A percentile compares a stretch with the other conserved stretches of the same genome.
Evolutionary conservation across 1,140 invertebrate species (phyloP).

Genomic region (Apocrypta bakeri): DNA sequence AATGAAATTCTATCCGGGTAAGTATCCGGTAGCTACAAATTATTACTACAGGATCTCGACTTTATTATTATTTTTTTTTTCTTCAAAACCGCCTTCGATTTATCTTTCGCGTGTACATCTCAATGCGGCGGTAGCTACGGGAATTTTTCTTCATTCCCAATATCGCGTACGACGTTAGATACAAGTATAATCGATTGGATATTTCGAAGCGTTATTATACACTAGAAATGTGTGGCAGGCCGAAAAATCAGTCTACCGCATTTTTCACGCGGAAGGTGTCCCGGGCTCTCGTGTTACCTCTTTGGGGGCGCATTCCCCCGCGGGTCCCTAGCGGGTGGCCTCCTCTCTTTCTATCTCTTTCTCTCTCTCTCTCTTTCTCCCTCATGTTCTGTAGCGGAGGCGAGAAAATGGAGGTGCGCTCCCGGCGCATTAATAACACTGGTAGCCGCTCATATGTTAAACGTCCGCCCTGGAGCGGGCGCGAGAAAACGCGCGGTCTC

Average conservation of each 20-base stretch:
- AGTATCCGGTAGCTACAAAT: too few species aligned
- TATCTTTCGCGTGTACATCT: too few species aligned
- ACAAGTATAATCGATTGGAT: neutral
- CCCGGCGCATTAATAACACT: slow-evolving; percentile 73
- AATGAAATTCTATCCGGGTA: too few species aligned
- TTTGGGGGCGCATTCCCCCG: slow-evolving; percentile 12
- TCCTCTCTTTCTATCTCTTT: slow-evolving; percentile 40
- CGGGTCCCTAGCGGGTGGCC: slow-evolving; percentile 64
- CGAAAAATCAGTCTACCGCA: slow-evolving; percentile 1
- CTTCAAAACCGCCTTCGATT: too few species aligned
- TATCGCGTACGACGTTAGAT: neutral
- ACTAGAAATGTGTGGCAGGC: too few species aligned
- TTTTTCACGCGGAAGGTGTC: slow-evolving; percentile 21
- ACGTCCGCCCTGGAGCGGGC: slow-evolving; percentile 68
- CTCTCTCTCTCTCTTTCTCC: slow-evolving; percentile 17
- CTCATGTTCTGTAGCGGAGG: slow-evolving; percentile 49
- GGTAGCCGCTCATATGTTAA: slow-evolving; percentile 75
- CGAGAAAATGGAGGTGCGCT: slow-evolving; percentile 62
- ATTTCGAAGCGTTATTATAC: neutral
- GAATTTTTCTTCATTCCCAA: too few species aligned
- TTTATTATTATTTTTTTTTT: too few species aligned
- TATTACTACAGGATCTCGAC: too few species aligned
- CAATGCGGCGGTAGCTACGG: too few species aligned
- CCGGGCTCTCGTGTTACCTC: slow-evolving; percentile 10
- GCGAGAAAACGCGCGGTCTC: slow-evolving; percentile 47